Evolutionary conservation across 2,113 vertebrate species (phyloP).

Genomic region (Pelmatolapia mariae): DNA sequence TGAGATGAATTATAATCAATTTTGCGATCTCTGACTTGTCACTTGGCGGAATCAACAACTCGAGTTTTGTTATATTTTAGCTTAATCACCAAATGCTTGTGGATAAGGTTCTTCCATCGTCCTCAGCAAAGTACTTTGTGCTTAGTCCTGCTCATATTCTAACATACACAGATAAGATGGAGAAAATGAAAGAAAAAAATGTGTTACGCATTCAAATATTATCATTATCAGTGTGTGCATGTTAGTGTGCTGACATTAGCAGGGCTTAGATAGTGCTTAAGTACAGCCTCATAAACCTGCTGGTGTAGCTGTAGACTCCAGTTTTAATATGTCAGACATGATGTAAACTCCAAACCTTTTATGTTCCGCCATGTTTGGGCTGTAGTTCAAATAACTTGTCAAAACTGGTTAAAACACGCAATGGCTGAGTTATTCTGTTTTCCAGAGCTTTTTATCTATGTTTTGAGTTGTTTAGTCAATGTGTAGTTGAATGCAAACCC

Average conservation of each 20-base stretch:
- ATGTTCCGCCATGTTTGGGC: not conserved
- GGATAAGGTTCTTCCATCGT: not conserved
- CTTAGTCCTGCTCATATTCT: not conserved
- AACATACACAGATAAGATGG: not conserved
- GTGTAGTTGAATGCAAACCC: not conserved
- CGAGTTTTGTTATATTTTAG: not conserved
- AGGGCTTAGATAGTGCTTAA: not conserved
- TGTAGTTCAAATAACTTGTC: not conserved
- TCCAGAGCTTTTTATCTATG: not conserved
- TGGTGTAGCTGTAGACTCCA: not conserved
- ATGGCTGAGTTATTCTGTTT: not conserved
- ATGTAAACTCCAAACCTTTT: not conserved
- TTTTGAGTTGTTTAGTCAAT: not conserved
- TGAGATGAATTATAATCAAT: not conserved
- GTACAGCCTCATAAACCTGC: not conserved
- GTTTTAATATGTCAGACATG: not conserved
- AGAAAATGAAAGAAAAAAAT: not conserved
- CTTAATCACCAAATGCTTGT: not conserved
- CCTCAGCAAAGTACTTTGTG: not conserved
- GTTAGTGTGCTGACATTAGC: not conserved
- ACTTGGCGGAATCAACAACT: not conserved
- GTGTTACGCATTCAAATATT: not conserved
- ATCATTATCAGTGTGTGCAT: not conserved
- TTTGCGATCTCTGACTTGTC: not conserved
- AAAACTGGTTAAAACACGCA: not conserved